Evolutionary conservation across 2,113 vertebrate species (phyloP).

Genomic region (Gracilinanus agilis): DNA sequence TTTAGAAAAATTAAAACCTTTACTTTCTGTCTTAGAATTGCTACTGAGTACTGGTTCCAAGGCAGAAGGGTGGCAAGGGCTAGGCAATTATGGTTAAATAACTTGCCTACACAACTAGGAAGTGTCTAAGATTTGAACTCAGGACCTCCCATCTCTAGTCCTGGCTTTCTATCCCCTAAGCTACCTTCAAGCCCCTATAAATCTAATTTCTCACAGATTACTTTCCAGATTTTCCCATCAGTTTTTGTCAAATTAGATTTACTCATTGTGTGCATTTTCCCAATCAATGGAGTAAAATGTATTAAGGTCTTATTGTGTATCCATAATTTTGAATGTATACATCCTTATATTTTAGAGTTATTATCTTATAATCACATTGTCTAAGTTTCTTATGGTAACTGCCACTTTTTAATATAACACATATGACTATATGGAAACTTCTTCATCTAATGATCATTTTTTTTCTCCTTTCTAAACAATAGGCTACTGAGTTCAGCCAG

Average conservation of each 20-base stretch:
- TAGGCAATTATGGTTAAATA: too few relatives aligned
- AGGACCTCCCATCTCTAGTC: too few relatives aligned
- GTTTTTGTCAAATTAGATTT: neutral
- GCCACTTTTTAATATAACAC: constrained; percentile 4
- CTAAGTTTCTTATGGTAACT: neutral
- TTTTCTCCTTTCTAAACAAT: constrained; percentile 59
- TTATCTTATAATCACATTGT: neutral
- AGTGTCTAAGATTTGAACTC: too few relatives aligned
- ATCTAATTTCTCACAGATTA: neutral
- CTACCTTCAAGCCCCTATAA: neutral
- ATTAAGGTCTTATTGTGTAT: neutral
- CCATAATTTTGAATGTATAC: neutral
- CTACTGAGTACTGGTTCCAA: too few relatives aligned
- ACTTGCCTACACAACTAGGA: too few relatives aligned
- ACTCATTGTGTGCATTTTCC: neutral
- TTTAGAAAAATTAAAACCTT: neutral
- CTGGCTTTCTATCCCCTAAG: too few relatives aligned
- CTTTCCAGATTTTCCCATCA: neutral
- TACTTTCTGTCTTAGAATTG: too few relatives aligned
- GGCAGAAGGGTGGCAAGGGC: too few relatives aligned
- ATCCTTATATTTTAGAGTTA: neutral
- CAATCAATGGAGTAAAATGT: neutral
- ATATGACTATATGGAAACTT: neutral
- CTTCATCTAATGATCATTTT: constrained; percentile 37
- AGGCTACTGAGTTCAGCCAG: constrained; percentile 90